A percentile compares a stretch with the other conserved stretches of the same genome.
Conservation (phyloP, 2,113 vertebrate genomes). For the Anarhynchus alexandrinus region DNA sequence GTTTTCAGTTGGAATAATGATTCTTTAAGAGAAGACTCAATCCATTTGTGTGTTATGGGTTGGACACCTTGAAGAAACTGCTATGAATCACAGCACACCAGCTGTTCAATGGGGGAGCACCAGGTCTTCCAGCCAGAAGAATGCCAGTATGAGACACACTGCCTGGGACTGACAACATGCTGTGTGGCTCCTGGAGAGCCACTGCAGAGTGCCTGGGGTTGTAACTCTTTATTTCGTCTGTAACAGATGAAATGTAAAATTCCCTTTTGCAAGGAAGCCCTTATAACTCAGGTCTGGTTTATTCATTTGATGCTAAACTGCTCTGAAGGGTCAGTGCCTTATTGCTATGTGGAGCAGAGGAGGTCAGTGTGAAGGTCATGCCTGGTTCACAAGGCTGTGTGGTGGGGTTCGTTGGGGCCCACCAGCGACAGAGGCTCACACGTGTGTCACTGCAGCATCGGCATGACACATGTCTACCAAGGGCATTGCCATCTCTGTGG, state of each 20-base stretch:
- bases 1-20: background rate
- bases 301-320: background rate
- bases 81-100: background rate
- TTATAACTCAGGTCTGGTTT: constrained; percentile 3
- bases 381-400: background rate
- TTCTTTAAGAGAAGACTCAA: background rate
- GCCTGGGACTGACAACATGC: background rate
- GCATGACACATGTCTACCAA: background rate
- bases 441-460: rapidly evolving
- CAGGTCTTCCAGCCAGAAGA: background rate
- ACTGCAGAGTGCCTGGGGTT: background rate
- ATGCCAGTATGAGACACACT: background rate
- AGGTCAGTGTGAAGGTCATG: background rate
- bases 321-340: background rate
- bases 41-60: background rate
- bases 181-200: background rate
- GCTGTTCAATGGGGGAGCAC: background rate
- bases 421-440: background rate
- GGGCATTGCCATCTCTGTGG: background rate
- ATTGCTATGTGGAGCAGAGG: background rate
- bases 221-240: background rate
- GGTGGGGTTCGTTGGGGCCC: background rate
- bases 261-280: background rate
- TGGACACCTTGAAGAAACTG: background rate
- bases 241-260: constrained; percentile 1